phyloP scores from a whole-genome alignment of 2,797 vertebrate species.

The Rhadinocentrus ornatus region DNA sequence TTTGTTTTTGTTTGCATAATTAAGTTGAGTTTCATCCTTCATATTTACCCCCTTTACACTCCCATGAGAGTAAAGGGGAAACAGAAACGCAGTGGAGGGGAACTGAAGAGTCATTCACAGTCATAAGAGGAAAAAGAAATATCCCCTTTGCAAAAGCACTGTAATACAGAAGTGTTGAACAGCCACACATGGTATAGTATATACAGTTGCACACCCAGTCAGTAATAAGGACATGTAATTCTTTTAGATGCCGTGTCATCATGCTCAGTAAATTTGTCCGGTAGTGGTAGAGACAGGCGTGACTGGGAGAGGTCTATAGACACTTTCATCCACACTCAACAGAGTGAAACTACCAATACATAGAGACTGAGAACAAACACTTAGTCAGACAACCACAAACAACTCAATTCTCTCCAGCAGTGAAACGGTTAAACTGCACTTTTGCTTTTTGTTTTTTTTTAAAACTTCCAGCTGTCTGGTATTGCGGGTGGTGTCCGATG shows the following conservation, averaged over 20 bases:
- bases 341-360: constrained; percentile 71
- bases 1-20: constrained; percentile 24
- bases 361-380: constrained; percentile 58
- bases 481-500: constrained; percentile 60
- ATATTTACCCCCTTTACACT: constrained; percentile 41
- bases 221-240: neutral
- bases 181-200: neutral
- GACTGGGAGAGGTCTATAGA: constrained; percentile 63
- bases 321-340: constrained; percentile 65
- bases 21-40: constrained; percentile 17
- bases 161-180: constrained; percentile 19
- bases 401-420: constrained; percentile 77
- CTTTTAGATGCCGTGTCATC: neutral
- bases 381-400: constrained; percentile 82
- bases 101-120: constrained; percentile 56
- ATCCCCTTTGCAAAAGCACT: constrained; percentile 31
- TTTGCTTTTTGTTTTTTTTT: constrained; percentile 60
- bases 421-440: constrained; percentile 85
- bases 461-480: constrained; percentile 71
- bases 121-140: constrained; percentile 48
- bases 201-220: neutral
- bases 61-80: constrained; percentile 69
- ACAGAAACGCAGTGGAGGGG: constrained; percentile 38
- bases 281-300: constrained; percentile 70
- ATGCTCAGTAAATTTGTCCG: constrained; percentile 42